These are phyloP conservation scores for Sebastolobus alascanus DNA, from an alignment of 2,797 vertebrate species.

Conservation along the genomic window DNA sequence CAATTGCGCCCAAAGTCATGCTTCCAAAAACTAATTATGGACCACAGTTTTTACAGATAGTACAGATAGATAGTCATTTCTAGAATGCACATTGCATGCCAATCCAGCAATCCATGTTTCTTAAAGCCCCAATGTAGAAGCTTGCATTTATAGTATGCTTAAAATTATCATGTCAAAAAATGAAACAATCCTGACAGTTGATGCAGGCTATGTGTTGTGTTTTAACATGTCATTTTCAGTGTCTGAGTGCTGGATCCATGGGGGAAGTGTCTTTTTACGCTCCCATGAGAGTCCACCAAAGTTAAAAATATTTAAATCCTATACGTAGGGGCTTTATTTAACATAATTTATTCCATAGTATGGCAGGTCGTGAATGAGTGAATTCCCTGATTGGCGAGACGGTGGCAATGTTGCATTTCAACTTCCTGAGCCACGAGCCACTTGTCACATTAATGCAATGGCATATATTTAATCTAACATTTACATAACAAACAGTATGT, in stretches of 20 bases:
- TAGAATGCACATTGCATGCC: not conserved
- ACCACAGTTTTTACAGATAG: not conserved
- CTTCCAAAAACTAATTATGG: not conserved
- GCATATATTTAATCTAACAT: not conserved
- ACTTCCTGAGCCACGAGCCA: not conserved
- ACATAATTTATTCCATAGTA: conserved; percentile 18
- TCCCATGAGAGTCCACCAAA: not conserved
- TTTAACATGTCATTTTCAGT: not conserved
- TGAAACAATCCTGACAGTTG: not conserved
- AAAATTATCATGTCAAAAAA: not conserved
- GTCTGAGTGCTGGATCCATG: not conserved
- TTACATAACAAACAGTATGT: not conserved
- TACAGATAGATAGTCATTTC: not conserved
- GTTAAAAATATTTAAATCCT: conserved; percentile 22
- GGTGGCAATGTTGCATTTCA: not conserved
- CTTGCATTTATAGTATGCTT: not conserved
- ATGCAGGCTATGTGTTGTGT: not conserved
- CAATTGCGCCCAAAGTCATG: not conserved
- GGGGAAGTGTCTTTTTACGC: not conserved
- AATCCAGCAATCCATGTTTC: not conserved
- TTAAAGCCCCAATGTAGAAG: not conserved
- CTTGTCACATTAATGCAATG: not conserved
- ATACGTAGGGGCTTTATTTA: not conserved
- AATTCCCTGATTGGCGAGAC: conserved; percentile 3
- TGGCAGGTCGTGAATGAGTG: conserved; percentile 17